These are phyloP conservation scores for Drosophila anomalata DNA, from an alignment of 2,888 invertebrate genomes.

Conservation along the genomic window DNA sequence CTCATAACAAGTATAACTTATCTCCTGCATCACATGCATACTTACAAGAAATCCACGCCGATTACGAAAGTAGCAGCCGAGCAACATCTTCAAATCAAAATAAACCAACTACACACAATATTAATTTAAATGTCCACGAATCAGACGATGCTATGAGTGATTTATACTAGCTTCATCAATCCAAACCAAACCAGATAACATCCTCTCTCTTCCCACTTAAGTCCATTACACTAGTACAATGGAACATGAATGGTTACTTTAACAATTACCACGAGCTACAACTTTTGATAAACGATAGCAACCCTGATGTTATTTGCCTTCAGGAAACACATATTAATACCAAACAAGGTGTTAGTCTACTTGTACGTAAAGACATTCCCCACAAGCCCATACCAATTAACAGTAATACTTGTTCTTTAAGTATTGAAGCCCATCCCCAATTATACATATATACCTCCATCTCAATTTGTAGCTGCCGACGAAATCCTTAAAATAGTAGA, in stretches of 20 bases:
- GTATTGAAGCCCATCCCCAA: conserved; percentile 1
- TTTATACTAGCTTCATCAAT: neutral
- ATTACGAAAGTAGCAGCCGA: neutral
- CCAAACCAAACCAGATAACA: no score
- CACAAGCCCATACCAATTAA: no score
- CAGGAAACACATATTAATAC: conserved; percentile 1
- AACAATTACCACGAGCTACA: conserved; percentile 22
- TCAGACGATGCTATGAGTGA: conserved; percentile 14
- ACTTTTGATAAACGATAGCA: conserved; percentile 16
- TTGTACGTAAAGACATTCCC: no score
- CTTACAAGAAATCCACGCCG: conserved; percentile 7
- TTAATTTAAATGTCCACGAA: neutral
- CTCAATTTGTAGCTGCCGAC: neutral
- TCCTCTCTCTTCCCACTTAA: neutral
- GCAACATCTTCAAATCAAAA: conserved; percentile 4
- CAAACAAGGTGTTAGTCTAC: no score
- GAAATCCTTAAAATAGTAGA: conserved; percentile 19
- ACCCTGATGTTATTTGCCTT: conserved; percentile 25
- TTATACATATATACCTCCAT: no score
- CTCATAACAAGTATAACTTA: conserved; percentile 3
- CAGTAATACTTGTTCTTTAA: no score
- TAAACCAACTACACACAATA: conserved; percentile 6
- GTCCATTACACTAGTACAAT: conserved; percentile 17
- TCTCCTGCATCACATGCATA: neutral
- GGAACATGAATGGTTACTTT: conserved; percentile 23